phyloP scores from a whole-genome alignment of 2,113 vertebrate genomes.

The Ariopsis seemanni region DNA sequence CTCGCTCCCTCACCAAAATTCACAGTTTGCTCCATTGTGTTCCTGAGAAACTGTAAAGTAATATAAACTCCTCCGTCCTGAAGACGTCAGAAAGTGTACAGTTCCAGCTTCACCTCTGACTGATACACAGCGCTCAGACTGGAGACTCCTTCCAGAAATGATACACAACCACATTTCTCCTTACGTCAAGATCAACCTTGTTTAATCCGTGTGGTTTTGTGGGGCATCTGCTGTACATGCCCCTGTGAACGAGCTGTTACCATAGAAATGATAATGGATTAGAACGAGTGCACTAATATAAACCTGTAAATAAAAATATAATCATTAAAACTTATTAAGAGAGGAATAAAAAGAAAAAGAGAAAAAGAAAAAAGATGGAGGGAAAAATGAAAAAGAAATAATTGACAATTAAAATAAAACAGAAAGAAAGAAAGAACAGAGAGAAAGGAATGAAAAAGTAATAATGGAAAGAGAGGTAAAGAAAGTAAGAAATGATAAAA shows the following conservation, averaged over 20 bases:
- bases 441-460: neutral
- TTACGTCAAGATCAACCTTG: neutral
- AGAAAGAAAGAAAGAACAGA: neutral
- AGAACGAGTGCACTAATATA: neutral
- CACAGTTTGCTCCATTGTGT: too few species aligned
- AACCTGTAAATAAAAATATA: neutral
- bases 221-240: neutral
- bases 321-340: neutral
- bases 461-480: neutral
- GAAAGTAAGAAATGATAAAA: neutral
- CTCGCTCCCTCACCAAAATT: too few species aligned
- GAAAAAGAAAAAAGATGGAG: neutral
- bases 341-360: neutral
- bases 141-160: too few species aligned
- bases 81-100: too few species aligned
- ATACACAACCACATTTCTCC: too few species aligned
- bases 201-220: too few species aligned
- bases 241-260: neutral
- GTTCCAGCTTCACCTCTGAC: too few species aligned
- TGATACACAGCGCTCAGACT: too few species aligned
- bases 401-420: accelerated
- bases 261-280: neutral
- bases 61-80: too few species aligned
- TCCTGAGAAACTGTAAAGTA: too few species aligned
- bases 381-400: neutral